Conservation (phyloP, 2,888 invertebrate genomes). For the Hyppa rectilinea region DNA sequence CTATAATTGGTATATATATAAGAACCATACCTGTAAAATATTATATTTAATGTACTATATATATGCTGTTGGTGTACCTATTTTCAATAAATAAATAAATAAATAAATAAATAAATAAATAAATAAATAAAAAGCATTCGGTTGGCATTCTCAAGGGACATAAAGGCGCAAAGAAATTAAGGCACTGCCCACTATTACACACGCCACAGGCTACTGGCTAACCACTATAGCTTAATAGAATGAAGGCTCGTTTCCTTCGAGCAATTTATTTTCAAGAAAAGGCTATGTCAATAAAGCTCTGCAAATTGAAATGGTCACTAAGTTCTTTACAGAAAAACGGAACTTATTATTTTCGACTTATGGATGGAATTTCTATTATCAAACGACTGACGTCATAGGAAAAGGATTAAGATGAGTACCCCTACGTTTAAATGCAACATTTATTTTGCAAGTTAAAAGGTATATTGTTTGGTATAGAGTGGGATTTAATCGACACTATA, state of each 20-base stretch:
- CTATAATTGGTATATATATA: too few species aligned
- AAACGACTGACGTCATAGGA: conserved; percentile 11
- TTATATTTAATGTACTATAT: too few species aligned
- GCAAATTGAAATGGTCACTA: conserved; percentile 49
- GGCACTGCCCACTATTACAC: conserved; percentile 33
- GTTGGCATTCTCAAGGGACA: conserved; percentile 20
- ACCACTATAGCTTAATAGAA: conserved; percentile 40
- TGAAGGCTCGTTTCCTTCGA: conserved; percentile 34
- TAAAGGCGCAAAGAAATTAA: conserved; percentile 44
- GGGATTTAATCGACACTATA: background rate
- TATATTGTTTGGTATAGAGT: background rate
- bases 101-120: too few species aligned
- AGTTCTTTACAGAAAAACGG: conserved; percentile 35
- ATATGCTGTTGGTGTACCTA: too few species aligned
- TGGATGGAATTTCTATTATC: conserved; percentile 49
- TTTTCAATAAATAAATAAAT: too few species aligned
- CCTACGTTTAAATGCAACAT: background rate
- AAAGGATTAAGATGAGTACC: background rate
- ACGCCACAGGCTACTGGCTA: conserved; percentile 9
- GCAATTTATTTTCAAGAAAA: conserved; percentile 43
- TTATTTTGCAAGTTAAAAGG: too few species aligned
- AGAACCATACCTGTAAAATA: too few species aligned
- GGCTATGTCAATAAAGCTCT: conserved; percentile 44
- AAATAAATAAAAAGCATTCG: too few species aligned
- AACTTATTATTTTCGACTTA: conserved; percentile 36